Conservation (phyloP, 2,888 invertebrate species). For the Flabesymbios commensalis region DNA sequence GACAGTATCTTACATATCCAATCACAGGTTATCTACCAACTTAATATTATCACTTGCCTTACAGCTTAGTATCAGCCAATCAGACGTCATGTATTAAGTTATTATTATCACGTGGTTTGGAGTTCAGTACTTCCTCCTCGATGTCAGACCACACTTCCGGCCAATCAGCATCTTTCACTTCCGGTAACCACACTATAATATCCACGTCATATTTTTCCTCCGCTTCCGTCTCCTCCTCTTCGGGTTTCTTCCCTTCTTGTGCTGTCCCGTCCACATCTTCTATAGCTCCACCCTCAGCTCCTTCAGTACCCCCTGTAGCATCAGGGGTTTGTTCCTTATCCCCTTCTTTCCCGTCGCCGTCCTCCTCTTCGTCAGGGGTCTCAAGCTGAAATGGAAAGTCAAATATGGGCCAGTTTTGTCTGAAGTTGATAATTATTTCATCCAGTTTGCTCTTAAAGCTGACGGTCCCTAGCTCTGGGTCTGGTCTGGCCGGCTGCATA, state of each 20-base stretch:
- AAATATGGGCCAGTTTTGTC: conserved; percentile 56
- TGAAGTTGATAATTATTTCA: conserved; percentile 56
- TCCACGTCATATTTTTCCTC: conserved; percentile 14
- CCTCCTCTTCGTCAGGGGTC: background rate
- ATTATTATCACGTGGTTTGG: too few species aligned
- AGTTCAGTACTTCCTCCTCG: too few species aligned
- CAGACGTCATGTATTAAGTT: too few species aligned
- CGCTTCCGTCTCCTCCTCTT: too few species aligned
- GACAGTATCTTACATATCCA: too few species aligned
- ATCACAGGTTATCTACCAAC: too few species aligned
- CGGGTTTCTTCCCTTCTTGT: too few species aligned
- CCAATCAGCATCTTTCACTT: conserved; percentile 18
- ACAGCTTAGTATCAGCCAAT: too few species aligned
- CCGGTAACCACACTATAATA: conserved; percentile 20
- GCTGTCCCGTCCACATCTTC: background rate
- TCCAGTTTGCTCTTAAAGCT: conserved; percentile 59
- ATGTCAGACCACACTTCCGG: conserved; percentile 31
- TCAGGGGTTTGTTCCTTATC: background rate
- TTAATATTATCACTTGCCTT: too few species aligned
- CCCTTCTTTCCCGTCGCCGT: background rate
- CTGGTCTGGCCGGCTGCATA: conserved; percentile 50
- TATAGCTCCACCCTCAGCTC: background rate
- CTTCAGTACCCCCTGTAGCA: background rate
- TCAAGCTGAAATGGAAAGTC: conserved; percentile 46
- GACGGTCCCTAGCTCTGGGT: conserved; percentile 54